These are phyloP conservation scores for Mimachlamys varia DNA, from an alignment of 2,888 invertebrate genomes.

Conservation along the genomic window DNA sequence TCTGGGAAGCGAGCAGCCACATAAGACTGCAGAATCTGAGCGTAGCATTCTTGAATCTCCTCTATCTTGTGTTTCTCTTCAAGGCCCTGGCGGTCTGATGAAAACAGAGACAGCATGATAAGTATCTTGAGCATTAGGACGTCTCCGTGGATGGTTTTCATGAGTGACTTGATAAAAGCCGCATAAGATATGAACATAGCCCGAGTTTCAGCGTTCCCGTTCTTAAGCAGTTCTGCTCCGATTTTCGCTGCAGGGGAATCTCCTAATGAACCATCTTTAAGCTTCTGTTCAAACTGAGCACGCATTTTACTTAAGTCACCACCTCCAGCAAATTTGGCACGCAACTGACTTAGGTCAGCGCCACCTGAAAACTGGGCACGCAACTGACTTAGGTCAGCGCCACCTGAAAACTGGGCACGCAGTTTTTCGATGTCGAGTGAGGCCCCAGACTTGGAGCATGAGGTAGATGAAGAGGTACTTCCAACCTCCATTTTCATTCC, in stretches of 20 bases:
- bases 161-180: slow-evolving; percentile 74
- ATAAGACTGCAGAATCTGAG: slow-evolving; percentile 71
- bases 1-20: slow-evolving; percentile 67
- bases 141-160: slow-evolving; percentile 73
- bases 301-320: neutral
- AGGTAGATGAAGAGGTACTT: neutral
- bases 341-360: too few relatives aligned
- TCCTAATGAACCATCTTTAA: neutral
- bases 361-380: neutral
- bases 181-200: slow-evolving; percentile 76
- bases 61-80: slow-evolving; percentile 62
- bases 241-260: slow-evolving; percentile 50
- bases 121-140: slow-evolving; percentile 74
- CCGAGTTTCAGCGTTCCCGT: slow-evolving; percentile 68
- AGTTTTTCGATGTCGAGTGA: neutral
- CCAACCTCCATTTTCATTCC: neutral
- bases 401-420: neutral
- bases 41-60: slow-evolving; percentile 75
- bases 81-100: slow-evolving; percentile 72
- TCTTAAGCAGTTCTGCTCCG: slow-evolving; percentile 69
- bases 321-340: neutral
- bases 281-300: slow-evolving; percentile 1
- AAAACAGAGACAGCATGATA: slow-evolving; percentile 75
- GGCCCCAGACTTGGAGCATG: neutral
- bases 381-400: too few relatives aligned